A percentile compares a stretch with the other conserved stretches of the same genome.
Conservation (phyloP, 2,797 vertebrate species). For the Antennarius maculatus region DNA sequence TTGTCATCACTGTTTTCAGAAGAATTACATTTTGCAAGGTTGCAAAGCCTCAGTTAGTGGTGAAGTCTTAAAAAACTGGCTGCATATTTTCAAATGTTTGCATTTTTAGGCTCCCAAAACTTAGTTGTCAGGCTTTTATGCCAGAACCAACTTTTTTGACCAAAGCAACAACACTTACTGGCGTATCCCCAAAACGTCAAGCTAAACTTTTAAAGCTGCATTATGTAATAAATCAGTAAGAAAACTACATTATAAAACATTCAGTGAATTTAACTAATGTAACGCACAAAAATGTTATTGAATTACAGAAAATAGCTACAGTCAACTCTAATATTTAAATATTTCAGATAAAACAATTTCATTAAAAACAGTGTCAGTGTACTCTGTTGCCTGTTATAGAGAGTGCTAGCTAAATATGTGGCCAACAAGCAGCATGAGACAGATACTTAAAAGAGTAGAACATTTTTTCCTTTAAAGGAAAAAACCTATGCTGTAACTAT, state of each 20-base stretch:
- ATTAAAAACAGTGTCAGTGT: background rate
- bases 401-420: constrained; percentile 27
- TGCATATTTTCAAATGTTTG: too few species aligned
- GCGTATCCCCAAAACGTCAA: too few species aligned
- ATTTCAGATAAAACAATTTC: background rate
- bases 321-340: background rate
- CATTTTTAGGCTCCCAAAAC: too few species aligned
- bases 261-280: background rate
- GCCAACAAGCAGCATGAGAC: constrained; percentile 37
- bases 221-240: background rate
- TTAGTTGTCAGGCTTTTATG: too few species aligned
- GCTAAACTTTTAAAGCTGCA: background rate
- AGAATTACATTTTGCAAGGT: too few species aligned
- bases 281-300: too few species aligned
- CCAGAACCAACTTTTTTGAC: too few species aligned
- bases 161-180: too few species aligned
- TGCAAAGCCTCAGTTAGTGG: too few species aligned
- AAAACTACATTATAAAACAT: background rate
- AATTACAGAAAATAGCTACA: too few species aligned
- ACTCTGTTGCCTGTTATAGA: background rate
- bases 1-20: too few species aligned
- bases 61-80: too few species aligned
- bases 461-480: constrained; percentile 37
- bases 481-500: constrained; percentile 47
- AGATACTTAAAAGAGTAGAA: constrained; percentile 6